These are phyloP conservation scores for Melanotaenia maccullochi DNA, from an alignment of 2,797 vertebrate species.

Conservation along the genomic window DNA sequence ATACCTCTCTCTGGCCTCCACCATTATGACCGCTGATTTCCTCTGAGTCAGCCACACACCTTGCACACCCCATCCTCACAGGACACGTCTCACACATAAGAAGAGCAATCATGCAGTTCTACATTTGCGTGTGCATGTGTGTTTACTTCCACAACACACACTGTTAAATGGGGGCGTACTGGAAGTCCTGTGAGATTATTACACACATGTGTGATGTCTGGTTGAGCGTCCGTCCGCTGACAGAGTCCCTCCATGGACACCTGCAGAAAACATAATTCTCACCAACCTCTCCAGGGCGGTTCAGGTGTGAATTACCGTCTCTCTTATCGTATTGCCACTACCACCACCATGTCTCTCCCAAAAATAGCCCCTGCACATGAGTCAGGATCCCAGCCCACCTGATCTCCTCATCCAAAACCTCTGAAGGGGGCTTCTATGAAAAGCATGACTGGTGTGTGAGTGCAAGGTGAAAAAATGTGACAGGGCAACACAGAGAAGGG, in stretches of 20 bases:
- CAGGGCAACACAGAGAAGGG: slow-evolving; percentile 6
- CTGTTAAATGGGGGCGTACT: slow-evolving; percentile 45
- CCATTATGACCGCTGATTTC: slow-evolving; percentile 59
- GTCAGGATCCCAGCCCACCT: slow-evolving; percentile 44
- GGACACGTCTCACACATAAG: slow-evolving; percentile 53
- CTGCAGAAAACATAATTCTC: slow-evolving; percentile 76
- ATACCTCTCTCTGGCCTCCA: slow-evolving; percentile 18
- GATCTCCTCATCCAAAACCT: slow-evolving; percentile 19
- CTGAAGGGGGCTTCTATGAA: slow-evolving; percentile 20
- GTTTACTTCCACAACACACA: slow-evolving; percentile 46
- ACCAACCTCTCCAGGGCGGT: slow-evolving; percentile 53
- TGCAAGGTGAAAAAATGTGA: slow-evolving; percentile 22
- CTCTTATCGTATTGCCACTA: slow-evolving; percentile 34
- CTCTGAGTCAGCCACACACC: slow-evolving; percentile 65
- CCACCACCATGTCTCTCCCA: slow-evolving; percentile 39
- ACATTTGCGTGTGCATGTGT: slow-evolving; percentile 30
- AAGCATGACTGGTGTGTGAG: slow-evolving; percentile 15
- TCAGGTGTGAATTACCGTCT: slow-evolving; percentile 76
- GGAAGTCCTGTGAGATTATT: slow-evolving; percentile 68
- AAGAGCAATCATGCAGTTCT: slow-evolving; percentile 44
- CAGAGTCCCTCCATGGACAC: slow-evolving; percentile 39
- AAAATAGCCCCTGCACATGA: slow-evolving; percentile 59
- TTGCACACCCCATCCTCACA: slow-evolving; percentile 52
- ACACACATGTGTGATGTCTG: slow-evolving; percentile 69
- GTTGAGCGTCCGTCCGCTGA: slow-evolving; percentile 30